phyloP scores from a whole-genome alignment of 1,140 invertebrate species.

The Drosophila suzukii region DNA sequence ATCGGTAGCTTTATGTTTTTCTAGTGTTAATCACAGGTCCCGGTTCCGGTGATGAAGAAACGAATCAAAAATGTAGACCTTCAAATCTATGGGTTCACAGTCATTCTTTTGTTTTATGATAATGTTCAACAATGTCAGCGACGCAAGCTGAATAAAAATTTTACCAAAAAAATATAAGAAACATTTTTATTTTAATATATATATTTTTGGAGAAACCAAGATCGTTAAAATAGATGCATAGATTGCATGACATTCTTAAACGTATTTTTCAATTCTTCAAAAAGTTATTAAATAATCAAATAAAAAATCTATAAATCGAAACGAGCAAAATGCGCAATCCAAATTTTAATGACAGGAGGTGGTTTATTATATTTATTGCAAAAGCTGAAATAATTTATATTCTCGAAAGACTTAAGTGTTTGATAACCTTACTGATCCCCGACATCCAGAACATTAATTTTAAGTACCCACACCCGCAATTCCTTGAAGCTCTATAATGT shows the following conservation, averaged over 20 bases:
- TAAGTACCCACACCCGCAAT: too few relatives aligned
- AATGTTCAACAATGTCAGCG: too few relatives aligned
- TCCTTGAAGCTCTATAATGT: too few relatives aligned
- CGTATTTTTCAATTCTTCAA: background rate
- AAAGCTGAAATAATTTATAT: background rate
- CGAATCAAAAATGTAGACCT: constrained; percentile 2
- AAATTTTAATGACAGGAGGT: background rate
- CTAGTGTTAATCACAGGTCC: background rate
- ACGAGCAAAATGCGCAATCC: background rate
- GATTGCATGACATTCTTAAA: background rate
- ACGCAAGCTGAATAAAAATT: too few relatives aligned
- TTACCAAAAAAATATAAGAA: too few relatives aligned
- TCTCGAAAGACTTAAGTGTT: background rate
- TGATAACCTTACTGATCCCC: background rate
- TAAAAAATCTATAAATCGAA: background rate
- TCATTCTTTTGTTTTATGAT: background rate
- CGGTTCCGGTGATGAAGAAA: background rate
- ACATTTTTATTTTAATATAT: too few relatives aligned
- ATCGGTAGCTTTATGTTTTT: constrained; percentile 2
- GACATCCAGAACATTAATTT: too few relatives aligned
- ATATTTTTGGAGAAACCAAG: too few relatives aligned
- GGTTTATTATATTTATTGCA: background rate
- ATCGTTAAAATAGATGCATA: background rate
- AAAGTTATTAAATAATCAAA: background rate
- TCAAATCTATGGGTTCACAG: background rate